A percentile compares a stretch with the other conserved stretches of the same genome.
Evolutionary conservation across 2,888 invertebrate species (phyloP).

Genomic region (Fragum fragum): DNA sequence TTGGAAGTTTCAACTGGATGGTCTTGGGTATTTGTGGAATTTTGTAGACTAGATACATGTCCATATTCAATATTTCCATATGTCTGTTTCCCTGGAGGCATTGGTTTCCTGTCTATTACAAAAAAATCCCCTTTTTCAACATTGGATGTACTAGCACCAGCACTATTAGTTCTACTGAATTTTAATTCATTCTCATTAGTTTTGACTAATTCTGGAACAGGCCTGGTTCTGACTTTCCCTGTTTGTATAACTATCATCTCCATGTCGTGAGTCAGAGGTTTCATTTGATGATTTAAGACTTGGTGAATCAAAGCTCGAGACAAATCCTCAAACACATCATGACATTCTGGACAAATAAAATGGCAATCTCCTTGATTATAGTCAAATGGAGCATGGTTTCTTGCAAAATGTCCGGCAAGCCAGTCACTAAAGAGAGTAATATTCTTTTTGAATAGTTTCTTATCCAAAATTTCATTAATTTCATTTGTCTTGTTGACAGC

Average conservation of each 20-base stretch:
- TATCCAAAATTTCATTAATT: not conserved
- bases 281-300: not conserved
- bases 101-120: slow-evolving; percentile 16
- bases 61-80: not conserved
- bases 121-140: not conserved
- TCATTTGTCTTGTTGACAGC: not conserved
- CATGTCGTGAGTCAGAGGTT: not conserved
- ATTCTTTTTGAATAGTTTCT: not conserved
- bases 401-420: not conserved
- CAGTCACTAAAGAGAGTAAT: not conserved
- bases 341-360: slow-evolving; percentile 14
- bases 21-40: not conserved
- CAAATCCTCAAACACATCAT: slow-evolving; percentile 4
- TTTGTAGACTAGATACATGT: not conserved
- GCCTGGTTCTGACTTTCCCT: not conserved
- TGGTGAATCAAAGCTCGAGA: not conserved
- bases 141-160: not conserved
- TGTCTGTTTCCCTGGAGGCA: not conserved
- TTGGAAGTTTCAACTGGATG: not conserved
- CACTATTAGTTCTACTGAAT: not conserved
- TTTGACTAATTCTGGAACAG: not conserved
- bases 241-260: slow-evolving; percentile 1
- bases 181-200: not conserved
- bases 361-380: not conserved
- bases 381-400: slow-evolving; percentile 13